A percentile compares a stretch with the other conserved stretches of the same genome.
These are phyloP conservation scores for Augochlora pura DNA, from an alignment of 1,140 invertebrate species.

Conservation along the genomic window DNA sequence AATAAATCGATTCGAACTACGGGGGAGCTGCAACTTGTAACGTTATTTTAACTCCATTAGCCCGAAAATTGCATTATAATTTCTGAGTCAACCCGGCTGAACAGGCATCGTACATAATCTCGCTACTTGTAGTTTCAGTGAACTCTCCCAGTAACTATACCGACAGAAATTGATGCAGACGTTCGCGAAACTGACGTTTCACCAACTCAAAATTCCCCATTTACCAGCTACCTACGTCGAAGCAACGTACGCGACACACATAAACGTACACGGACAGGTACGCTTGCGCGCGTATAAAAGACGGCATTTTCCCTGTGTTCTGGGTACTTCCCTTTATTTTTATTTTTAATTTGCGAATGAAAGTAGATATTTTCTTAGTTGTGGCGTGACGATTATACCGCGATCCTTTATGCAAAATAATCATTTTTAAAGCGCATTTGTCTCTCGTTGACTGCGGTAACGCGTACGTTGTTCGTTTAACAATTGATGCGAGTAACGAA, in stretches of 20 bases:
- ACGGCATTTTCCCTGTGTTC: no score
- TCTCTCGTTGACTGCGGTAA: no score
- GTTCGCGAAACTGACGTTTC: conserved; percentile 33
- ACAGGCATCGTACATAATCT: conserved; percentile 15
- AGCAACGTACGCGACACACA: no score
- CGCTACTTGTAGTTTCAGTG: conserved; percentile 7
- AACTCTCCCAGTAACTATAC: conserved; percentile 27
- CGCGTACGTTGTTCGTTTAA: no score
- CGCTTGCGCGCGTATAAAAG: not conserved
- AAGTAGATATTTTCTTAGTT: no score
- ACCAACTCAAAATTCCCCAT: conserved; percentile 40
- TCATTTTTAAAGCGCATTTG: no score
- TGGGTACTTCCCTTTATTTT: no score
- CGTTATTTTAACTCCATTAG: conserved; percentile 42
- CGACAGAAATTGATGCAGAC: conserved; percentile 48
- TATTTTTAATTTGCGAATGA: no score
- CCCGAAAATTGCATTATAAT: conserved; percentile 42
- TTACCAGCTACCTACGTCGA: not conserved
- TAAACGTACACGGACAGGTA: not conserved
- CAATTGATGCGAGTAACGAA: no score
- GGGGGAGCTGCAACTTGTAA: conserved; percentile 13
- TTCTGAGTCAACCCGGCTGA: conserved; percentile 8
- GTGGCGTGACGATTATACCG: no score
- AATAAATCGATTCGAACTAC: conserved; percentile 39
- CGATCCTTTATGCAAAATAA: no score